Conservation (phyloP, 2,113 vertebrate genomes). For the Poeciliopsis prolifica region DNA sequence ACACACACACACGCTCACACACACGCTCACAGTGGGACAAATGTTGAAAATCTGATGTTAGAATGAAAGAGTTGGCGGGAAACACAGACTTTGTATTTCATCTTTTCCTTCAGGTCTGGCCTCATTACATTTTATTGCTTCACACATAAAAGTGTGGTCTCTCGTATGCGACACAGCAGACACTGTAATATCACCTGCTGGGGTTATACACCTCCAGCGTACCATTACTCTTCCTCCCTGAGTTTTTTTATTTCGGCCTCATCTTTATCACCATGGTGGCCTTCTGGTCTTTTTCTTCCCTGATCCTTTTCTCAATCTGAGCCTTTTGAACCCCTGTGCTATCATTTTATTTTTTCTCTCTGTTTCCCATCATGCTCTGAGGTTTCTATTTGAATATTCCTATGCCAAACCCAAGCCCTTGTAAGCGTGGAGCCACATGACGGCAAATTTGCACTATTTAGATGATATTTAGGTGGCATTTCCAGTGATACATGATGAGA, state of each 20-base stretch:
- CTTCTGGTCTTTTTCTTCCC: slow-evolving; percentile 40
- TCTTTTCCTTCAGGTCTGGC: slow-evolving; percentile 48
- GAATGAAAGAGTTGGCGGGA: slow-evolving; percentile 13
- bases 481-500: background rate
- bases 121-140: slow-evolving; percentile 68
- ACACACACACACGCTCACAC: slow-evolving; percentile 1
- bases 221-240: slow-evolving; percentile 38
- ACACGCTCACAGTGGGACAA: background rate
- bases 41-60: slow-evolving; percentile 37
- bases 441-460: background rate
- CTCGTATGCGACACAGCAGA: slow-evolving; percentile 55
- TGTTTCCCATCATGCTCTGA: slow-evolving; percentile 2
- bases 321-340: slow-evolving; percentile 18
- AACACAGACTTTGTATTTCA: slow-evolving; percentile 39
- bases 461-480: background rate
- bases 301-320: slow-evolving; percentile 8
- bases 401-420: slow-evolving; percentile 16
- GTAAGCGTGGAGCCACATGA: background rate
- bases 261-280: slow-evolving; percentile 56
- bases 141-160: slow-evolving; percentile 65
- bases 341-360: slow-evolving; percentile 19
- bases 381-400: slow-evolving; percentile 9
- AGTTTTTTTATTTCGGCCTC: slow-evolving; percentile 38
- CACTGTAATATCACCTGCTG: slow-evolving; percentile 67
- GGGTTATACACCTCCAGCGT: slow-evolving; percentile 57